Conservation (phyloP, 2,797 vertebrate species). For the Sebastes wilsoni region DNA sequence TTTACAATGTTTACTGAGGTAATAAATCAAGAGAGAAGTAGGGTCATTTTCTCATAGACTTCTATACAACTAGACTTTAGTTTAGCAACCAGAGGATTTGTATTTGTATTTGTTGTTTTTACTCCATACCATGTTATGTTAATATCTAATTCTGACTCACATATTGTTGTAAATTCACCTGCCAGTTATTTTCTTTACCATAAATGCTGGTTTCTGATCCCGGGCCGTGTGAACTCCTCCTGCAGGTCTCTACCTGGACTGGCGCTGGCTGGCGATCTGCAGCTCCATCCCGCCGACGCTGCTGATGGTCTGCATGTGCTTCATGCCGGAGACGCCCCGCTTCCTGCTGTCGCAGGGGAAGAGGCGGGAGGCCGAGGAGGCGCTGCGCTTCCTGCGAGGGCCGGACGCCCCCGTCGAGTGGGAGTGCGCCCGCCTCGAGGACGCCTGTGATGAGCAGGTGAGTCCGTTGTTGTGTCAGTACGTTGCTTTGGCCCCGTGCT, state of each 20-base stretch:
- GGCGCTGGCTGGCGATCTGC: slow-evolving; percentile 92
- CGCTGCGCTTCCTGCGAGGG: slow-evolving; percentile 88
- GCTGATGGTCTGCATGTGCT: slow-evolving; percentile 89
- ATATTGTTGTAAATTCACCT: neutral
- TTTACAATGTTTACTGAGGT: too few species aligned
- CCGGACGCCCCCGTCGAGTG: slow-evolving; percentile 81
- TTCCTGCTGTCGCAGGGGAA: slow-evolving; percentile 87
- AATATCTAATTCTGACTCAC: too few species aligned
- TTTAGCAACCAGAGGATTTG: too few species aligned
- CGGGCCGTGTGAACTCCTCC: neutral
- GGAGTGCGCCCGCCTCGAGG: slow-evolving; percentile 86
- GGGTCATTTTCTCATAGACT: too few species aligned
- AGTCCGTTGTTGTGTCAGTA: neutral
- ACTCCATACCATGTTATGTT: too few species aligned
- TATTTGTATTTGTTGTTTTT: too few species aligned
- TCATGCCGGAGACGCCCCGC: slow-evolving; percentile 93
- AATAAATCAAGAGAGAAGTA: too few species aligned
- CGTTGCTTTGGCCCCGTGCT: neutral
- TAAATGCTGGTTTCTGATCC: neutral
- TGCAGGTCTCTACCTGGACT: slow-evolving; percentile 80
- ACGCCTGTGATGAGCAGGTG: slow-evolving; percentile 82
- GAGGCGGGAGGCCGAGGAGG: slow-evolving; percentile 83
- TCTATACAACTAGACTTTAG: too few species aligned
- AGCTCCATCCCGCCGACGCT: slow-evolving; percentile 85
- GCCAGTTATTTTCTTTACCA: neutral